Evolutionary conservation across 2,113 vertebrate genomes (phyloP).

Genomic region (Hemiprocne comata): DNA sequence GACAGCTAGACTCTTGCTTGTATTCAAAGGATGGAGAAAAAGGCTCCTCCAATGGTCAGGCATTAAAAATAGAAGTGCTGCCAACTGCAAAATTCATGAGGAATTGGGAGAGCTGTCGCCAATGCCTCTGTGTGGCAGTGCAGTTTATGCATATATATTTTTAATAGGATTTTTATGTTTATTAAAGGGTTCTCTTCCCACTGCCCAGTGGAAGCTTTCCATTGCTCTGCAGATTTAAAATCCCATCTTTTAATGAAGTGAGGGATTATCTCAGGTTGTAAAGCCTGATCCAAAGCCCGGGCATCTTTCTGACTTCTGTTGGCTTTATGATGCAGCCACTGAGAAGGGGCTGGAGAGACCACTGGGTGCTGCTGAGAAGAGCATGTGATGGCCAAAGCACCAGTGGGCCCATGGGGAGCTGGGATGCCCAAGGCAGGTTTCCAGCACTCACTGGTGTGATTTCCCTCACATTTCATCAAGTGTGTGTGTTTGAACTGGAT

Average conservation of each 20-base stretch:
- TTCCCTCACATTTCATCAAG: background rate
- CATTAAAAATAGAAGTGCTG: background rate
- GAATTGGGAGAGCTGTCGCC: background rate
- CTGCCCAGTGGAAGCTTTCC: background rate
- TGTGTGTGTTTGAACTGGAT: background rate
- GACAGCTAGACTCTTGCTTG: background rate
- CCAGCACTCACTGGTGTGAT: background rate
- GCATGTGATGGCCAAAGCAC: accelerated
- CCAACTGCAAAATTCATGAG: background rate
- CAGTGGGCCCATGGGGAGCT: accelerated
- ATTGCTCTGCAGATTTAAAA: constrained; percentile 18
- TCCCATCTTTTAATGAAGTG: background rate
- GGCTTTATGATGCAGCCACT: accelerated
- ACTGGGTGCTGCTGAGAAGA: background rate
- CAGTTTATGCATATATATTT: background rate
- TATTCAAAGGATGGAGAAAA: background rate
- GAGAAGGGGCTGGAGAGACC: background rate
- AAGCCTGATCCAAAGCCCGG: background rate
- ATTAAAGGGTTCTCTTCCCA: background rate
- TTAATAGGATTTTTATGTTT: constrained; percentile 23
- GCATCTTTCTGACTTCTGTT: background rate
- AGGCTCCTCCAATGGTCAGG: background rate
- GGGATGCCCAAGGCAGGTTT: background rate
- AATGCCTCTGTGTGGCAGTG: background rate
- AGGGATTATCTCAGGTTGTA: background rate